These are phyloP conservation scores for Mechanitis mazaeus DNA, from an alignment of 2,888 invertebrate species.

Conservation along the genomic window DNA sequence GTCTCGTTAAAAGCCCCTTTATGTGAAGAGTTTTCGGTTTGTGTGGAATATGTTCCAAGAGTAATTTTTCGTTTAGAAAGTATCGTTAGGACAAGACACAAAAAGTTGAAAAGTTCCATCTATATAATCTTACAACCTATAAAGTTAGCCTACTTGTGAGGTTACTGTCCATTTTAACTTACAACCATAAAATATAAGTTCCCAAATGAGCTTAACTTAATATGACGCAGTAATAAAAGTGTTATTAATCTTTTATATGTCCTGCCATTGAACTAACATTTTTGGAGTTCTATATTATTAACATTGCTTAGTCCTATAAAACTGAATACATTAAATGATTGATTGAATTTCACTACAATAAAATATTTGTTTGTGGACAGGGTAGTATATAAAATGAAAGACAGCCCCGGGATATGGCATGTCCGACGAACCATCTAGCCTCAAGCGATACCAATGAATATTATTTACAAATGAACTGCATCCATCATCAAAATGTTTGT, in stretches of 20 bases:
- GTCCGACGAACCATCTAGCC: constrained; percentile 36
- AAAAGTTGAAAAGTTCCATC: constrained; percentile 28
- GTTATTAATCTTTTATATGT: no score
- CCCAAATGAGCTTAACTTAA: no score
- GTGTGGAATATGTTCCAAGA: constrained; percentile 44
- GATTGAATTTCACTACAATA: background rate
- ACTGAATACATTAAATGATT: background rate
- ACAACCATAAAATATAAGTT: constrained; percentile 1
- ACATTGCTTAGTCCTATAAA: background rate
- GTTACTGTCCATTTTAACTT: constrained; percentile 5
- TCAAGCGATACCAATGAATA: constrained; percentile 44
- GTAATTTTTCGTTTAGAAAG: constrained; percentile 55
- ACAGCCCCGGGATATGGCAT: constrained; percentile 43
- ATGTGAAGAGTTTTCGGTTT: constrained; percentile 70
- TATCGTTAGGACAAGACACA: constrained; percentile 35
- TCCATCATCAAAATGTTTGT: constrained; percentile 57
- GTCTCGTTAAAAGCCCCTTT: constrained; percentile 69
- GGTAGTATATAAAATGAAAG: constrained; percentile 58
- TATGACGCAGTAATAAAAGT: no score
- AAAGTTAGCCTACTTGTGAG: constrained; percentile 19
- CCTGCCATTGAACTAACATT: no score
- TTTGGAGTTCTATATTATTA: no score
- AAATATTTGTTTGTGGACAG: constrained; percentile 40
- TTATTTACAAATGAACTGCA: constrained; percentile 61
- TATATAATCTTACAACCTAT: constrained; percentile 25